Percentiles rank a stretch among this genome's conserved stretches.
These are phyloP conservation scores for Penelope pileata DNA, from an alignment of 2,113 vertebrate species.

Conservation along the genomic window DNA sequence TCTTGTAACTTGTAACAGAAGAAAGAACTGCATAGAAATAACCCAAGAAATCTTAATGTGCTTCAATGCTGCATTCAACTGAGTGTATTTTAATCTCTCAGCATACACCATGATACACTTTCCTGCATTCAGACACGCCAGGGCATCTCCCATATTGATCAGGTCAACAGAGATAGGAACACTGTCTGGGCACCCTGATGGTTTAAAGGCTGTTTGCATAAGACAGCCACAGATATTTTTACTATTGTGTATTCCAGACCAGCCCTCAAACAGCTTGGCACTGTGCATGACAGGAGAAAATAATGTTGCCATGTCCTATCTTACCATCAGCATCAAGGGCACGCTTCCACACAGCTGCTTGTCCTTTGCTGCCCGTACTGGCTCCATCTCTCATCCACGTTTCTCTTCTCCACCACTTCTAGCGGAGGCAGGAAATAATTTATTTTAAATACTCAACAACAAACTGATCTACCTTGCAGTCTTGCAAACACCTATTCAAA, in stretches of 20 bases:
- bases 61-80: background rate
- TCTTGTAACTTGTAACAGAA: background rate
- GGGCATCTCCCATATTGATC: background rate
- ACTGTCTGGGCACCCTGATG: too few relatives aligned
- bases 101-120: background rate
- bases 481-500: background rate
- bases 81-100: background rate
- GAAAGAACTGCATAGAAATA: background rate
- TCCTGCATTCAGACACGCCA: background rate
- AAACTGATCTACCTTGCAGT: background rate
- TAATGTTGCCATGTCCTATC: rapidly evolving
- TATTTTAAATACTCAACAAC: background rate
- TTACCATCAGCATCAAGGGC: background rate
- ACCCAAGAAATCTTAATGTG: background rate
- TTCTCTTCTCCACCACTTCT: background rate
- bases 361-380: background rate
- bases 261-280: background rate
- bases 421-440: rapidly evolving
- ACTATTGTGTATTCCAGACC: background rate
- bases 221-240: background rate
- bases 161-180: rapidly evolving
- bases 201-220: background rate
- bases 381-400: background rate
- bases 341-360: background rate
- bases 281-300: background rate